These are phyloP conservation scores for Eudasyphora cyanicolor DNA, from an alignment of 2,888 invertebrate genomes.

Conservation along the genomic window DNA sequence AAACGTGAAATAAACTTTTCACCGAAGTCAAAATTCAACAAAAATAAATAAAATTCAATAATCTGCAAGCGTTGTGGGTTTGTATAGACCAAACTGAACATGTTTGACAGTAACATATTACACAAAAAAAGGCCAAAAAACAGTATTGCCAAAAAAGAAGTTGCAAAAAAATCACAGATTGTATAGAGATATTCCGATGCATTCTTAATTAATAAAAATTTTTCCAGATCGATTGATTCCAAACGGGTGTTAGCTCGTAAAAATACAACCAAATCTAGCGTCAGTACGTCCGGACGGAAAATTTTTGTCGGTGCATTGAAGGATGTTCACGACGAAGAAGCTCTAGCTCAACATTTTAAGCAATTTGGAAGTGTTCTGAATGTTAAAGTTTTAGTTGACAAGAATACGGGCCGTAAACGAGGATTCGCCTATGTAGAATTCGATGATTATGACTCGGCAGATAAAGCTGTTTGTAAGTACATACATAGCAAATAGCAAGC, in stretches of 20 bases:
- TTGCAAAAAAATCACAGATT: no score
- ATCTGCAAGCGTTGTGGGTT: no score
- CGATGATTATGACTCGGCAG: slow-evolving; percentile 74
- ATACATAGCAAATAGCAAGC: not conserved
- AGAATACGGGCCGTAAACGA: slow-evolving; percentile 76
- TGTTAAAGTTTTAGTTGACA: slow-evolving; percentile 76
- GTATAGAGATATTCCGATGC: no score
- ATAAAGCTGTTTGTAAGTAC: slow-evolving; percentile 75
- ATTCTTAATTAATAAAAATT: not conserved
- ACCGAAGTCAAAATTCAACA: no score
- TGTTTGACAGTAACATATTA: no score
- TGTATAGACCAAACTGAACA: no score
- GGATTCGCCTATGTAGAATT: slow-evolving; percentile 78
- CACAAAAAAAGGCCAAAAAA: no score
- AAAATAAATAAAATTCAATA: no score
- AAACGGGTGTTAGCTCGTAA: slow-evolving; percentile 76
- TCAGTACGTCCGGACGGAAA: slow-evolving; percentile 71
- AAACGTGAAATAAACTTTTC: no score
- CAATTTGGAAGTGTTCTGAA: slow-evolving; percentile 74
- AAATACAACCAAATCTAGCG: slow-evolving; percentile 68
- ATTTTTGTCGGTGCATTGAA: slow-evolving; percentile 77
- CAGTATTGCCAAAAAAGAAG: no score
- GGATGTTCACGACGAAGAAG: slow-evolving; percentile 74
- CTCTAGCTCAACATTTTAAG: slow-evolving; percentile 74
- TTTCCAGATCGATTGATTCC: slow-evolving; percentile 73